Conservation (phyloP, 2,888 invertebrate genomes). For the Brassicogethes aeneus region DNA sequence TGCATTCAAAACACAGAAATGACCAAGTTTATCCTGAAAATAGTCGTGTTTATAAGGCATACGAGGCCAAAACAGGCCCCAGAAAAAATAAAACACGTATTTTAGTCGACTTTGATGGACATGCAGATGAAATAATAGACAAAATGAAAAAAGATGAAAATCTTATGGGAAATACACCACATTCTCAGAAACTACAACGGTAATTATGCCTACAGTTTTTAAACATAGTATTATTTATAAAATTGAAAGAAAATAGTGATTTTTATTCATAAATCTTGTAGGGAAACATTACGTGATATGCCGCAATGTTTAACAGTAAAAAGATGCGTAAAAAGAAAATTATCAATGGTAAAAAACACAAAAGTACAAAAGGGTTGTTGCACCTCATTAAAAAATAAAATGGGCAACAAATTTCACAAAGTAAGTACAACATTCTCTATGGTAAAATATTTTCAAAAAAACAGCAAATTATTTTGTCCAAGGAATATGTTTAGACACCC, state of each 20-base stretch:
- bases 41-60: neutral
- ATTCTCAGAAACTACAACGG: neutral
- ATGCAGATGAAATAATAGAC: neutral
- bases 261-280: too few species aligned
- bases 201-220: neutral
- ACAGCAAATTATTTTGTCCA: neutral
- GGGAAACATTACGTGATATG: too few species aligned
- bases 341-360: neutral
- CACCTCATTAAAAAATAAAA: too few species aligned
- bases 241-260: too few species aligned
- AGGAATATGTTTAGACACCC: neutral
- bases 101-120: neutral
- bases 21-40: neutral
- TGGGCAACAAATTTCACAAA: neutral
- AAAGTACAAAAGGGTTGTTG: neutral
- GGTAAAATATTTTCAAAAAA: neutral
- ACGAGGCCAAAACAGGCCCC: neutral
- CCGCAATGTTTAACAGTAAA: too few species aligned
- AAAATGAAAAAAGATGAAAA: neutral
- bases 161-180: neutral
- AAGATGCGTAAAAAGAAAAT: too few species aligned
- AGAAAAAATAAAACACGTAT: neutral
- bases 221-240: too few species aligned
- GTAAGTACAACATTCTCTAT: neutral
- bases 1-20: neutral